Evolutionary conservation across 2,797 vertebrate genomes (phyloP).

Genomic region (Carduelis carduelis): DNA sequence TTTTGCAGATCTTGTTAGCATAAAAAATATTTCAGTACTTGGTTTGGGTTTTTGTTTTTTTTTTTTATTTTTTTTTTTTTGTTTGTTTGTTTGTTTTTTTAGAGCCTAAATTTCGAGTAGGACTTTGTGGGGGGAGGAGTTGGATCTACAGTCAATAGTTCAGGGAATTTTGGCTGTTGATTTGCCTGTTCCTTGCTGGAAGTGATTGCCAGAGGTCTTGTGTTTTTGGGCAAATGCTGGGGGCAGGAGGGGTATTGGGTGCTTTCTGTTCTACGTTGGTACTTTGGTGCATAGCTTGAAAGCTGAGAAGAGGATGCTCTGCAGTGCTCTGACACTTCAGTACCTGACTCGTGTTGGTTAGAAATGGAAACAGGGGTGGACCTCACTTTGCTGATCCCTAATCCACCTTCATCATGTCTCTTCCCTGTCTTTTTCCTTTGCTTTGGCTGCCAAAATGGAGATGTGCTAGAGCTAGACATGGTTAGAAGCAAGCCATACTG

Average conservation of each 20-base stretch:
- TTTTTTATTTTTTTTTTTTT: not conserved
- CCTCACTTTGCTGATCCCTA: not conserved
- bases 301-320: not conserved
- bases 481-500: not conserved
- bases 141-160: not conserved
- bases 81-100: not conserved
- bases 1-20: not conserved
- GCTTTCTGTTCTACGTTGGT: not conserved
- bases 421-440: not conserved
- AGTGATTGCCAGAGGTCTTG: not conserved
- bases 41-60: too few relatives aligned
- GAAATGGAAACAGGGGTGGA: fast-evolving
- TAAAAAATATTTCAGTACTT: not conserved
- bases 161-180: not conserved
- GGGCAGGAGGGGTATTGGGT: not conserved
- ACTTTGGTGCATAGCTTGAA: not conserved
- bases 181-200: not conserved
- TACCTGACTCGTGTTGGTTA: not conserved
- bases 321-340: not conserved
- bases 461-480: not conserved
- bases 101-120: not conserved
- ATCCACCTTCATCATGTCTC: not conserved
- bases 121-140: not conserved
- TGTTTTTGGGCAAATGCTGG: fast-evolving
- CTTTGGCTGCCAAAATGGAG: not conserved